phyloP scores from a whole-genome alignment of 2,888 invertebrate genomes.

The Synanthedon andrenaeformis region DNA sequence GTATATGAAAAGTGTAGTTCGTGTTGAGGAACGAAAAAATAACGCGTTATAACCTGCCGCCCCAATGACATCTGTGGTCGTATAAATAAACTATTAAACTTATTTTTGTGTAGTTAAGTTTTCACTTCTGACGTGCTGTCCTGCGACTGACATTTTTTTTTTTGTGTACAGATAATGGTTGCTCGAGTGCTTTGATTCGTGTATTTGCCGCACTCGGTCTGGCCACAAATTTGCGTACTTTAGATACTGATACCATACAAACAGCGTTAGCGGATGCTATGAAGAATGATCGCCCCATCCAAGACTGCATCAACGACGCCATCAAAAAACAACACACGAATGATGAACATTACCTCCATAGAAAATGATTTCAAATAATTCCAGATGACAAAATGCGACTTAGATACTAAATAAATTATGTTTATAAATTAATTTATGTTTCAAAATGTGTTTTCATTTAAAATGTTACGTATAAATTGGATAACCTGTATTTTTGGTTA shows the following conservation, averaged over 20 bases:
- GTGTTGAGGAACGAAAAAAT: no score
- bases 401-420: no score
- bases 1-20: no score
- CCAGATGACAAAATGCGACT: no score
- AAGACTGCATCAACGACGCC: slow-evolving; percentile 68
- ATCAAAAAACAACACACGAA: slow-evolving; percentile 41
- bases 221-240: slow-evolving; percentile 73
- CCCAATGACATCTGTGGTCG: no score
- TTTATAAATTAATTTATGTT: slow-evolving; percentile 12
- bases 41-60: no score
- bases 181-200: background rate
- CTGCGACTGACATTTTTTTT: no score
- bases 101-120: no score
- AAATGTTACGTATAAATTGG: no score
- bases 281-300: slow-evolving; percentile 64
- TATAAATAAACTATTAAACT: no score
- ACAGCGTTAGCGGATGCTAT: slow-evolving; percentile 72
- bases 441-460: background rate
- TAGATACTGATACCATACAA: slow-evolving; percentile 73
- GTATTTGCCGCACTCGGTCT: slow-evolving; percentile 77
- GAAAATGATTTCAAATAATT: slow-evolving; percentile 16
- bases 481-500: no score
- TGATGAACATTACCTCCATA: slow-evolving; percentile 62
- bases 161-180: background rate
- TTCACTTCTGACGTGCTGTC: no score